Evolutionary conservation across 1,140 invertebrate species (phyloP).

Genomic region (Cotesia typhae): DNA sequence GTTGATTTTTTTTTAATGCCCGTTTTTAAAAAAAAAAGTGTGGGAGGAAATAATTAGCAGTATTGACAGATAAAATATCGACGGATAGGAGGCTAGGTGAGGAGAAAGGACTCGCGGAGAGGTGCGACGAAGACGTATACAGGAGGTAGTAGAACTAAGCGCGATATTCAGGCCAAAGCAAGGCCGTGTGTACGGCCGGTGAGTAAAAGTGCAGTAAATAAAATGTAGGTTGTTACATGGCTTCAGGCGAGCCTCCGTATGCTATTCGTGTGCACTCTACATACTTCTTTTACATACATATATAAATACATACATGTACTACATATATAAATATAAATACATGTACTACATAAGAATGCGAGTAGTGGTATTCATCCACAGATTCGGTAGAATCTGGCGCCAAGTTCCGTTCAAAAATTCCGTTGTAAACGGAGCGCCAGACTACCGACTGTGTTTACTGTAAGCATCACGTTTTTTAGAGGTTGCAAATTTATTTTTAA

Average conservation of each 20-base stretch:
- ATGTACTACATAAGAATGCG: no score
- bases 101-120: constrained; percentile 38
- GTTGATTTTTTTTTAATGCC: no score
- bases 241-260: constrained; percentile 47
- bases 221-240: constrained; percentile 56
- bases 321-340: no score
- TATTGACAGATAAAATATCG: constrained; percentile 1
- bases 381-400: no score
- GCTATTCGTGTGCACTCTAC: constrained; percentile 26
- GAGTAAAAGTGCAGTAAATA: constrained; percentile 55
- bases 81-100: constrained; percentile 14
- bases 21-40: no score
- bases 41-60: neutral
- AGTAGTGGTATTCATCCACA: no score
- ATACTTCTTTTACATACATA: neutral
- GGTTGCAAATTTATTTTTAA: no score
- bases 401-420: no score
- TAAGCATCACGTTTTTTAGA: no score
- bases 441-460: no score
- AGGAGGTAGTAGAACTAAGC: constrained; percentile 15
- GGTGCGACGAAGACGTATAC: constrained; percentile 32
- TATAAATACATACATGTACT: neutral
- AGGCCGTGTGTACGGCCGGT: constrained; percentile 43
- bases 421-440: no score
- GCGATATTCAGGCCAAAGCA: constrained; percentile 53